Conservation (phyloP, 2,113 vertebrate species). For the Sardina pilchardus region DNA sequence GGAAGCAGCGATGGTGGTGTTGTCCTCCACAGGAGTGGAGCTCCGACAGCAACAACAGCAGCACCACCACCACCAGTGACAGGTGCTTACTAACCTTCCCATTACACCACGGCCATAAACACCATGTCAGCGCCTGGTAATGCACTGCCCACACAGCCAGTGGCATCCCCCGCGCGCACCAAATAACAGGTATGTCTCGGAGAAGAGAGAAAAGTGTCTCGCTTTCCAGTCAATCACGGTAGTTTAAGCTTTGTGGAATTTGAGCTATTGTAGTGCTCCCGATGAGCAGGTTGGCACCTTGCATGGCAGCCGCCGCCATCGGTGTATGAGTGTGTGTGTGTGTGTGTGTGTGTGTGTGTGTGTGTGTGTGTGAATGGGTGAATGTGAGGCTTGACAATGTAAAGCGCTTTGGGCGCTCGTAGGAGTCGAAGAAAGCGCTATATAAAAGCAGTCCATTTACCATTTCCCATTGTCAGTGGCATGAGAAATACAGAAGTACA, state of each 20-base stretch:
- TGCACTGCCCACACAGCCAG: constrained; percentile 32
- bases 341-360: too few species aligned
- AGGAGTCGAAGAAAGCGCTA: too few species aligned
- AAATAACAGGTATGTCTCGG: neutral
- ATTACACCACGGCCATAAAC: constrained; percentile 7
- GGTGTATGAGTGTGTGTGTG: too few species aligned
- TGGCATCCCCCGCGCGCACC: neutral
- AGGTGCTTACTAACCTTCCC: constrained; percentile 13
- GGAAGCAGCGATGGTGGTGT: too few species aligned
- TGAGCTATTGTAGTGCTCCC: neutral
- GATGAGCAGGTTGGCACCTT: too few species aligned
- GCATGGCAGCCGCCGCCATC: too few species aligned
- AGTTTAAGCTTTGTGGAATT: neutral
- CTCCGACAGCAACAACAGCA: too few species aligned
- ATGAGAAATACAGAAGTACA: neutral
- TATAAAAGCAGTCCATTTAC: too few species aligned
- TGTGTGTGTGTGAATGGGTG: too few species aligned
- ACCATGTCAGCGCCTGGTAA: neutral
- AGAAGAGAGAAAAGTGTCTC: neutral
- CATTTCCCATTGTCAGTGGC: neutral
- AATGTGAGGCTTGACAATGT: too few species aligned
- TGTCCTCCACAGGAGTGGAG: neutral
- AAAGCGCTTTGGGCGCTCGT: too few species aligned
- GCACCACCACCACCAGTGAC: neutral
- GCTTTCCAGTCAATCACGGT: neutral